These are phyloP conservation scores for Pocillopora meandrina DNA, from an alignment of 92 coral and sea anemone species.

Conservation along the genomic window DNA sequence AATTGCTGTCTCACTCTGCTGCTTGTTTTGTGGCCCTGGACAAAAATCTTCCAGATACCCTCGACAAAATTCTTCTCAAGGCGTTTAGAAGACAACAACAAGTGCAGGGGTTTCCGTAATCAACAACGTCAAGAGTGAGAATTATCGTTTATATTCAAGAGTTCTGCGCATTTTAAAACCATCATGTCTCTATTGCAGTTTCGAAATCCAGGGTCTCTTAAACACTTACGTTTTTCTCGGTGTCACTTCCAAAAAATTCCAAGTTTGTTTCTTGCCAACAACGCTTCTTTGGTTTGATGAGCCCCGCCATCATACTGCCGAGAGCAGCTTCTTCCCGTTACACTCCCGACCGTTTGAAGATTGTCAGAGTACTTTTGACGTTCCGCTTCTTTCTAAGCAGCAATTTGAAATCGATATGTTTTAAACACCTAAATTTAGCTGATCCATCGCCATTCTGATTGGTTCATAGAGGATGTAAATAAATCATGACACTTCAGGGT, in stretches of 20 bases:
- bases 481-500: background rate
- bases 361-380: no score
- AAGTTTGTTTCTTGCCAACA: slow-evolving; percentile 84
- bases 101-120: no score
- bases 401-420: background rate
- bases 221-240: slow-evolving; percentile 74
- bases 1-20: background rate
- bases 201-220: no score
- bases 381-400: no score
- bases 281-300: slow-evolving; percentile 78
- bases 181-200: background rate
- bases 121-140: no score
- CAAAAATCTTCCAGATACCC: no score
- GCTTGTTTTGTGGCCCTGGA: no score
- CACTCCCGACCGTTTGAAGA: no score
- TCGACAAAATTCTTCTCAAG: no score
- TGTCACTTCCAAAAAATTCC: slow-evolving; percentile 82
- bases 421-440: background rate
- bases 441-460: background rate
- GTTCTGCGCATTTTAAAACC: background rate
- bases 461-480: background rate
- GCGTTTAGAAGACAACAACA: no score
- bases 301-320: slow-evolving; percentile 66
- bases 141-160: background rate
- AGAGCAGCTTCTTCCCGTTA: background rate